phyloP scores from a whole-genome alignment of 2,113 vertebrate genomes.

The Tinamus guttatus region DNA sequence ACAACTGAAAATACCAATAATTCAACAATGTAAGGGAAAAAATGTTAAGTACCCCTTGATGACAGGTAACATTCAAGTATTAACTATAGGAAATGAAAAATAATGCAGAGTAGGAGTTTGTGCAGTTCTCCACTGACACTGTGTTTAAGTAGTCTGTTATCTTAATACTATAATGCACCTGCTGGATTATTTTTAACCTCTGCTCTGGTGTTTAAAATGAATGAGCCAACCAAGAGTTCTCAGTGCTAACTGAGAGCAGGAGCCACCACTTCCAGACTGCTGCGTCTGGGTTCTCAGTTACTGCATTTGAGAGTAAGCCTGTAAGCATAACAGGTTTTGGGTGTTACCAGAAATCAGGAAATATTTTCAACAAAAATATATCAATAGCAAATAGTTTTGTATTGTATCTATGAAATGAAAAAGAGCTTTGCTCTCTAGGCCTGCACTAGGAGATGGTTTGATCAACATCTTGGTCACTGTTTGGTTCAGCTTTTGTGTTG shows the following conservation, averaged over 20 bases:
- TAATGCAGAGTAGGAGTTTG: background rate
- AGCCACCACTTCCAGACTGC: too few relatives aligned
- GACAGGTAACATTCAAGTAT: background rate
- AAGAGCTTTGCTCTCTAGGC: accelerated
- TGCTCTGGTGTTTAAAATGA: background rate
- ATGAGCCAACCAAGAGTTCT: accelerated
- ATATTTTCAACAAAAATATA: background rate
- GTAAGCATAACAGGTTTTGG: accelerated
- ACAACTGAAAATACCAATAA: background rate
- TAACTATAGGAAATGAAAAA: accelerated
- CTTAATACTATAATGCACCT: background rate
- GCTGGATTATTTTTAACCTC: background rate
- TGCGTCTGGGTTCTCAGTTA: background rate
- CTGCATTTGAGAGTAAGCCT: background rate
- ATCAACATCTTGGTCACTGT: accelerated
- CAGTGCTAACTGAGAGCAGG: background rate
- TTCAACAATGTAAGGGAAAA: background rate
- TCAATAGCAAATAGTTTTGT: accelerated
- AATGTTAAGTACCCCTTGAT: background rate
- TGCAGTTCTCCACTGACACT: background rate
- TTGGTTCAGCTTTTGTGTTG: accelerated
- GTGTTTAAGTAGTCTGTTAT: background rate
- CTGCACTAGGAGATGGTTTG: background rate
- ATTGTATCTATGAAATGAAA: accelerated
- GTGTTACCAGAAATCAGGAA: background rate